Evolutionary conservation across 1,140 invertebrate species (phyloP).

Genomic region (Cephus cinctus): DNA sequence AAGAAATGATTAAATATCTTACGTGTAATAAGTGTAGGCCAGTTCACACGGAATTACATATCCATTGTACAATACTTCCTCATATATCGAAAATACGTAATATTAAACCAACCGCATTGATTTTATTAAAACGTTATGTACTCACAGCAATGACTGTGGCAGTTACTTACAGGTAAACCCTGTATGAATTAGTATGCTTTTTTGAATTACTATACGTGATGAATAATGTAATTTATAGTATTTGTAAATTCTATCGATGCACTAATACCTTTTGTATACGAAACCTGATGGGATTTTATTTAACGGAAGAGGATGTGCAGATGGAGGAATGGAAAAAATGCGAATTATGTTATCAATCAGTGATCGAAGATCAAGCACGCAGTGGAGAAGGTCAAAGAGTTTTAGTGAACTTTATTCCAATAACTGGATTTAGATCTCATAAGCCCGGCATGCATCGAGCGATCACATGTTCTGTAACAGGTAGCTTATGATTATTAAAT

Average conservation of each 20-base stretch:
- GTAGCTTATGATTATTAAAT: too few relatives aligned
- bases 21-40: too few relatives aligned
- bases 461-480: conserved; percentile 3
- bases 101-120: too few relatives aligned
- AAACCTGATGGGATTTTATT: too few relatives aligned
- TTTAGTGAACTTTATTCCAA: neutral
- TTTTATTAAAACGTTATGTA: neutral
- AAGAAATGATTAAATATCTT: neutral
- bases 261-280: neutral
- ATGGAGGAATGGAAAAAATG: neutral
- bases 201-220: neutral
- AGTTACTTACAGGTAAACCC: neutral
- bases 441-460: neutral
- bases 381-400: conserved; percentile 4
- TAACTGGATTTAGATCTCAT: neutral
- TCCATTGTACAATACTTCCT: neutral
- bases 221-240: neutral
- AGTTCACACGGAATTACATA: neutral
- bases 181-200: neutral
- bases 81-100: too few relatives aligned
- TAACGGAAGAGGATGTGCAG: neutral
- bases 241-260: neutral
- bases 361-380: neutral
- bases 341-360: neutral
- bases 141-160: neutral